phyloP scores from a whole-genome alignment of 2,888 invertebrate genomes.

The Ennomos fuscantarius region DNA sequence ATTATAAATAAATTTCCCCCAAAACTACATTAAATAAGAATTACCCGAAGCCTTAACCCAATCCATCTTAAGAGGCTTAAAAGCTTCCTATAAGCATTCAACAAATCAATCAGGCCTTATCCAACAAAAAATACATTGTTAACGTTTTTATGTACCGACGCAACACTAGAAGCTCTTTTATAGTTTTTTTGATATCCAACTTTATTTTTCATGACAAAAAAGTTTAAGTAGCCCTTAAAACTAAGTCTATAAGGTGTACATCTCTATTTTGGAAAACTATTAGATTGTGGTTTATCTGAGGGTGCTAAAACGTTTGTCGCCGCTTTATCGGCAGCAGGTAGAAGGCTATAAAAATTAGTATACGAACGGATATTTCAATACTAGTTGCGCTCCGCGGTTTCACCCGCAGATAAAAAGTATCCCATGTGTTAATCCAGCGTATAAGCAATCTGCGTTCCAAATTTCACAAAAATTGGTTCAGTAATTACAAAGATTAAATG shows the following conservation, averaged over 20 bases:
- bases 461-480: too few species aligned
- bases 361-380: constrained; percentile 9
- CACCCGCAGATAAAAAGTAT: too few species aligned
- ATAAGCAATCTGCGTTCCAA: too few species aligned
- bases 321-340: constrained; percentile 25
- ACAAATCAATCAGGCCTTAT: constrained; percentile 28
- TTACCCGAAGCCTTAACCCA: constrained; percentile 4
- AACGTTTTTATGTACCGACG: constrained; percentile 32
- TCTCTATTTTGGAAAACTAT: neutral
- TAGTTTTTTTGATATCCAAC: constrained; percentile 18
- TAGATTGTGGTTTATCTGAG: constrained; percentile 1
- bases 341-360: constrained; percentile 23
- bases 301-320: constrained; percentile 30
- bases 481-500: too few species aligned
- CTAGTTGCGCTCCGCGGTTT: too few species aligned
- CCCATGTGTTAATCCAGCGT: too few species aligned
- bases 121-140: constrained; percentile 28
- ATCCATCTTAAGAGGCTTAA: constrained; percentile 24
- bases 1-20: neutral
- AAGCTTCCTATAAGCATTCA: constrained; percentile 16
- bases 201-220: neutral
- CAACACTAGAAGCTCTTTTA: constrained; percentile 38
- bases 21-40: constrained; percentile 4
- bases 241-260: neutral
- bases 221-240: neutral